Base-by-base conservation (phyloP, 2,888 invertebrate species). In the Philhelius pedissequus region DNA sequence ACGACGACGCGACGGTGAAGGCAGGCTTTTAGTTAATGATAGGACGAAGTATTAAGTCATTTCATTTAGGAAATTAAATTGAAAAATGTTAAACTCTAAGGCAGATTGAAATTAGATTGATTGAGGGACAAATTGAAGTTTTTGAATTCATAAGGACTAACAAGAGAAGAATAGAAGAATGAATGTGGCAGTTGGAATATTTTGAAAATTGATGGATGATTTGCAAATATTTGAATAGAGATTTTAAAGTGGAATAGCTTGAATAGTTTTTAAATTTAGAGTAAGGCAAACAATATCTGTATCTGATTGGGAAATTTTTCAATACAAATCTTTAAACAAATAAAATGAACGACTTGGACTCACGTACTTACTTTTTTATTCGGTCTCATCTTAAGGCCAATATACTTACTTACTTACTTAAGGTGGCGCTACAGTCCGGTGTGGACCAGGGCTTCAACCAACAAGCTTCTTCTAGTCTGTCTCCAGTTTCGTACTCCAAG, bases 61-160 rank as follows among this genome's bases (percentile, higher is more conserved):
- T 40, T 56, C 27, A 62, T 43, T 62, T 43, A 30, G 43, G 30
- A 62, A 62, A 62, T 62, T 62, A 62, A 62, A 62, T 62, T 43
- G 40, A 43, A 11, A 48, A n/a, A 25, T 22, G 22, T 13, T 5
- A 48, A 20, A 11, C 6, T 15, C 6, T 48, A 48, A 7, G 48
- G 48, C 45, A 48, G 13, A 48, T 48, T 48, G 32, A 56, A 35
- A 35, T 56, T 6, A 56, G 35, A 56, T 56, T 56, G 56, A 56
- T 56, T 48, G 48, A 48, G 20, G 20, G 4, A 20, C 2, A 7
- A 48, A 13, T 13, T 48, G 48, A 22, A 13, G 13, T 25, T 13
- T 25, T 45, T 22, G 13, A 48, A 0, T n/a, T 25, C n/a, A n/a
- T 13, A 7, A 22, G 20, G 13, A 48, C 9, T 9, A 3, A 4